phyloP scores from a whole-genome alignment of 2,113 vertebrate genomes.

The Channa maculata region DNA sequence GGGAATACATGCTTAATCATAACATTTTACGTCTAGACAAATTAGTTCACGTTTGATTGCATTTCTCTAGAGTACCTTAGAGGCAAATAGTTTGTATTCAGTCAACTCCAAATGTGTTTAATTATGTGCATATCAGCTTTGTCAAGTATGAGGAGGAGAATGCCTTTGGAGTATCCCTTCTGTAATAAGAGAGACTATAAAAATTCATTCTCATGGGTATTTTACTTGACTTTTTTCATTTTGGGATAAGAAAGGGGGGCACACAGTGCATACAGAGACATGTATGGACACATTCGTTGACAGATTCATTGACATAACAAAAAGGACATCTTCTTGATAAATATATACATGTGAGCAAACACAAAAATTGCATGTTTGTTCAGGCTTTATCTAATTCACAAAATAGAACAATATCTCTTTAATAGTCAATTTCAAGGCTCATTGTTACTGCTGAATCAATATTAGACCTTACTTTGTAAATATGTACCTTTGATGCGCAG shows the following conservation, averaged over 20 bases:
- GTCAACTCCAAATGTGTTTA: conserved; percentile 62
- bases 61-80: conserved; percentile 68
- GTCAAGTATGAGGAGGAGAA: conserved; percentile 14
- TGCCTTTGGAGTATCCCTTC: conserved; percentile 6
- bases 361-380: not conserved
- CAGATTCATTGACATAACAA: not conserved
- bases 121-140: conserved; percentile 57
- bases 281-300: not conserved
- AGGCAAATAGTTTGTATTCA: conserved; percentile 75
- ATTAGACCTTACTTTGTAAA: conserved; percentile 10
- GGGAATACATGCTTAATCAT: conserved; percentile 71
- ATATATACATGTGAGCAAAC: not conserved
- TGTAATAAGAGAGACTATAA: conserved; percentile 1
- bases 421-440: not conserved
- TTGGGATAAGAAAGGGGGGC: too few species aligned
- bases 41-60: conserved; percentile 81
- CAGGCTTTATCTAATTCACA: not conserved
- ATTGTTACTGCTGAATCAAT: conserved; percentile 33
- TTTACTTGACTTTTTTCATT: not conserved
- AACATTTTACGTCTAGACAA: conserved; percentile 64
- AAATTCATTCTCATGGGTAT: not conserved
- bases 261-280: conserved; percentile 6
- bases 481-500: conserved; percentile 9
- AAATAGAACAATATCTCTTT: not conserved
- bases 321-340: not conserved